Evolutionary conservation across 2,888 invertebrate genomes (phyloP).

Genomic region (Drosophila maculinotata): DNA sequence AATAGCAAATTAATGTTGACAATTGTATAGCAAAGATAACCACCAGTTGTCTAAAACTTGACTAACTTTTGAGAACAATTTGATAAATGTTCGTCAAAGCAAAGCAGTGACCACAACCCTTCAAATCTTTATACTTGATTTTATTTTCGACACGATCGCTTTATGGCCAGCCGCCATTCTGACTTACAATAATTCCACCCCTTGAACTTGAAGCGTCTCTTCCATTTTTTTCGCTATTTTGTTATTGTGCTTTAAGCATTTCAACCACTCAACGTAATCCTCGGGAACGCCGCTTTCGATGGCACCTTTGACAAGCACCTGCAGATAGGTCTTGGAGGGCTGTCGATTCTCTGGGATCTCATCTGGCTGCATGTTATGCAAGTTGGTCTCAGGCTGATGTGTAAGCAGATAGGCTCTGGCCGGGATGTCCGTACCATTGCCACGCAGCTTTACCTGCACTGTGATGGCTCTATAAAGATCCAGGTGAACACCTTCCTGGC

Average conservation of each 20-base stretch:
- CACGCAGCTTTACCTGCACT: constrained; percentile 87
- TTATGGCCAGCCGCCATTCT: too few relatives aligned
- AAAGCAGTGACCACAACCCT: too few relatives aligned
- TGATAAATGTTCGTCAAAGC: too few relatives aligned
- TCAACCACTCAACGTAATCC: constrained; percentile 89
- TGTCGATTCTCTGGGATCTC: constrained; percentile 87
- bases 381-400: constrained; percentile 85
- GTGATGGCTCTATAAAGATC: constrained; percentile 88
- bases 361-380: constrained; percentile 80
- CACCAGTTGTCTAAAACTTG: too few relatives aligned
- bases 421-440: constrained; percentile 83
- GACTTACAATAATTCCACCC: constrained; percentile 18
- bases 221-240: constrained; percentile 86
- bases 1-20: too few relatives aligned
- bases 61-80: not conserved
- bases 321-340: constrained; percentile 92
- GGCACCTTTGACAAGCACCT: constrained; percentile 83
- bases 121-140: too few relatives aligned
- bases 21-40: too few relatives aligned
- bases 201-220: constrained; percentile 82
- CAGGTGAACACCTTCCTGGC: constrained; percentile 77
- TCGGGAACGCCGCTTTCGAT: constrained; percentile 87
- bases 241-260: constrained; percentile 91
- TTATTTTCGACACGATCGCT: too few relatives aligned
- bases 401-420: constrained; percentile 91